phyloP scores from a whole-genome alignment of 2,113 vertebrate species.

The Paradoxurus hermaphroditus region DNA sequence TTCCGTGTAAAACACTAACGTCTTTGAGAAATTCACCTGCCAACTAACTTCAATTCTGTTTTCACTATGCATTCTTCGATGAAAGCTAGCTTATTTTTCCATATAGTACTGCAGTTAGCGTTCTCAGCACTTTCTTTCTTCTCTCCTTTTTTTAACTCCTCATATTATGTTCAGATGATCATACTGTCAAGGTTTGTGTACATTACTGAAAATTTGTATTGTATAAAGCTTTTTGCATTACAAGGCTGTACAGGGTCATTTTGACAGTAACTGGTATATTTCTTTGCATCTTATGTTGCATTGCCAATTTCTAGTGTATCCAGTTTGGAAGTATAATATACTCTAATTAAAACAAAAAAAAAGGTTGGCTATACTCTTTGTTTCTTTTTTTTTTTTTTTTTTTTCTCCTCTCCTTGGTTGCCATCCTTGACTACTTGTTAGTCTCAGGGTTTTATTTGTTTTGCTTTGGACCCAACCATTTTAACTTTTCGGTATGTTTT shows the following conservation, averaged over 20 bases:
- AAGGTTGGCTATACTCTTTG: slow-evolving; percentile 85
- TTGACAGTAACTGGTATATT: slow-evolving; percentile 98
- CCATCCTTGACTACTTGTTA: slow-evolving; percentile 41
- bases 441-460: background rate
- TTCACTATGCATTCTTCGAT: slow-evolving; percentile 80
- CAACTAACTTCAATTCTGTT: slow-evolving; percentile 78
- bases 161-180: slow-evolving; percentile 90
- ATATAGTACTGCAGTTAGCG: slow-evolving; percentile 82
- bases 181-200: slow-evolving; percentile 87
- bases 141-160: slow-evolving; percentile 83
- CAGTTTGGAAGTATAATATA: slow-evolving; percentile 99
- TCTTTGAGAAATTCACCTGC: slow-evolving; percentile 78
- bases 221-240: slow-evolving; percentile 99
- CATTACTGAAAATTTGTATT: slow-evolving; percentile 96
- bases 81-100: slow-evolving; percentile 82
- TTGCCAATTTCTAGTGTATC: slow-evolving; percentile 99
- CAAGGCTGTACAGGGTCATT: slow-evolving; percentile 99
- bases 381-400: slow-evolving; percentile 65
- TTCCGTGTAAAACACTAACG: slow-evolving; percentile 78
- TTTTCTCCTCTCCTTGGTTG: background rate
- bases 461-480: background rate
- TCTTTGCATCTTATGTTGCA: slow-evolving; percentile 95
- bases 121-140: slow-evolving; percentile 88
- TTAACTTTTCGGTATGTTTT: background rate
- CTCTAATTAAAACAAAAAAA: slow-evolving; percentile 89